Evolutionary conservation across 1,140 invertebrate species (phyloP).

Genomic region (Pseudoatta argentina): DNA sequence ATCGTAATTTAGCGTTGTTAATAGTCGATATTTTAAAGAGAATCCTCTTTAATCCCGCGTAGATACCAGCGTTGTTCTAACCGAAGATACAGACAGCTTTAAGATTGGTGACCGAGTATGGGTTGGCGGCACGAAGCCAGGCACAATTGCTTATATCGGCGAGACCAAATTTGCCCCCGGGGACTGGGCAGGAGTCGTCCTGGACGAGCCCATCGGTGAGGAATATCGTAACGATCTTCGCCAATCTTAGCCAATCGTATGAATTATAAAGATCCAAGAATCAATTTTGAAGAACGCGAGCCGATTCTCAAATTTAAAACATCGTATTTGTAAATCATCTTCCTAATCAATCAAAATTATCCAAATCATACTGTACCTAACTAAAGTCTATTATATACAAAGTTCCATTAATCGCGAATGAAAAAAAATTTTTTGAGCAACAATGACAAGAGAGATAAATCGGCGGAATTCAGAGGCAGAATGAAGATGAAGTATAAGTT

Average conservation of each 20-base stretch:
- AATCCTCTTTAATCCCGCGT: constrained; percentile 65
- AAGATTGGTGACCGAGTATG: constrained; percentile 98
- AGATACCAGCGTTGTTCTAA: constrained; percentile 94
- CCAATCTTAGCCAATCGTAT: not conserved
- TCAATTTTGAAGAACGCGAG: not conserved
- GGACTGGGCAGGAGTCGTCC: constrained; percentile 98
- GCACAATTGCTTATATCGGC: constrained; percentile 98
- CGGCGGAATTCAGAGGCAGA: not conserved
- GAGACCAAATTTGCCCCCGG: constrained; percentile 98
- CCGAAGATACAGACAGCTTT: constrained; percentile 97
- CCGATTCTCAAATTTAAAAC: not conserved
- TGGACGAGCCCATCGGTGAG: constrained; percentile 96
- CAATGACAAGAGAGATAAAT: constrained; percentile 20
- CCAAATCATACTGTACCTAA: not conserved
- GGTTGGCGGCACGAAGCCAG: constrained; percentile 98
- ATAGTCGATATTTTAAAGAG: constrained; percentile 19
- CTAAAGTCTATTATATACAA: not conserved
- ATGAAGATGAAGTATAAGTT: not conserved
- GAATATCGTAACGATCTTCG: not conserved
- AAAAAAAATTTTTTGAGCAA: not conserved
- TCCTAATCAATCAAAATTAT: not conserved
- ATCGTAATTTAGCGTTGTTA: not conserved
- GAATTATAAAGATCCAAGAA: not conserved
- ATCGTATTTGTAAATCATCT: not conserved
- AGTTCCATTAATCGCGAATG: not conserved